phyloP scores from a whole-genome alignment of 2,797 vertebrate species.

The Tenualosa ilisha region DNA sequence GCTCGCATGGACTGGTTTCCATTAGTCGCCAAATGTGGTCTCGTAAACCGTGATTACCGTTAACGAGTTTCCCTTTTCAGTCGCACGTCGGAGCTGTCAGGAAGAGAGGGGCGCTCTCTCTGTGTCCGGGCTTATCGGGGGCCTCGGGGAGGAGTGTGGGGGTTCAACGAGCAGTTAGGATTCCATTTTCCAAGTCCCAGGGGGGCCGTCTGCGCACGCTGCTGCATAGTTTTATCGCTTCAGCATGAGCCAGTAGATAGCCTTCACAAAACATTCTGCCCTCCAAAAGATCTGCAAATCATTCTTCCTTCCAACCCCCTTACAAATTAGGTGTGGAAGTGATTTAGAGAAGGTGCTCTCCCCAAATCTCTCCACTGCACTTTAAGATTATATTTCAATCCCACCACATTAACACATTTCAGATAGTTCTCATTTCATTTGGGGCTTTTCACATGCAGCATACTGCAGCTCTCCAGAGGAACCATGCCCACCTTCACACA shows the following conservation, averaged over 20 bases:
- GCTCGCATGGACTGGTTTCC: conserved; percentile 46
- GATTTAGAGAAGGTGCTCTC: not conserved
- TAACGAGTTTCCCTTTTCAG: conserved; percentile 69
- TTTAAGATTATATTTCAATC: not conserved
- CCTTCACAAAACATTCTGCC: conserved; percentile 51
- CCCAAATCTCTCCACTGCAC: not conserved
- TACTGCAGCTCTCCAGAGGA: not conserved
- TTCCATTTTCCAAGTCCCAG: conserved; percentile 47
- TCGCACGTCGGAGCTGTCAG: conserved; percentile 58
- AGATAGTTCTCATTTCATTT: not conserved
- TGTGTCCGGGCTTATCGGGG: conserved; percentile 27
- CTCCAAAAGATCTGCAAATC: not conserved
- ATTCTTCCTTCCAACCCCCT: not conserved
- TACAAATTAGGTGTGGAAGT: not conserved
- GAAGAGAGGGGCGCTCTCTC: conserved; percentile 42
- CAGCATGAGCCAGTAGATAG: conserved; percentile 4
- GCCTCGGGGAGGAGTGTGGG: not conserved
- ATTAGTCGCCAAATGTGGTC: conserved; percentile 61
- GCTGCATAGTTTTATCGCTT: conserved; percentile 15
- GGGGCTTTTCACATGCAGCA: no score
- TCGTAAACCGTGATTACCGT: conserved; percentile 72
- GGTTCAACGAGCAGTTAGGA: conserved; percentile 63
- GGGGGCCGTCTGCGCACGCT: conserved; percentile 38
- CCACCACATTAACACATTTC: not conserved
- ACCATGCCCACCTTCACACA: not conserved